A percentile compares a stretch with the other conserved stretches of the same genome.
Evolutionary conservation across 2,888 invertebrate genomes (phyloP).

Genomic region (Plebejus argus): DNA sequence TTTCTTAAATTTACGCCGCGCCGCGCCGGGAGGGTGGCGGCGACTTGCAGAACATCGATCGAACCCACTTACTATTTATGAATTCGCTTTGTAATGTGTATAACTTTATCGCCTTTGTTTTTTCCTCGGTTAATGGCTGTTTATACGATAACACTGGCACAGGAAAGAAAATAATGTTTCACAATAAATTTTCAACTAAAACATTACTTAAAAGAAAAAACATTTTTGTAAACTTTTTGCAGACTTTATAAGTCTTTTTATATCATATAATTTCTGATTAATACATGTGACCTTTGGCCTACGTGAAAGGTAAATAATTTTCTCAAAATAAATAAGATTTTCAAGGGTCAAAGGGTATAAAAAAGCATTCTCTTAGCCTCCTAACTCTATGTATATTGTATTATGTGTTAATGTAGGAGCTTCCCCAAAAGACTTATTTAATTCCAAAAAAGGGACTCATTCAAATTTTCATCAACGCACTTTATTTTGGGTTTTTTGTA

Average conservation of each 20-base stretch:
- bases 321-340: background rate
- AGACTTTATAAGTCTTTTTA: too few species aligned
- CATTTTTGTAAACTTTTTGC: too few species aligned
- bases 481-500: too few species aligned
- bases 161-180: slow-evolving; percentile 6
- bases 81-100: slow-evolving; percentile 40
- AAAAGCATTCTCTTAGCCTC: too few species aligned
- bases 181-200: slow-evolving; percentile 1
- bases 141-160: slow-evolving; percentile 9
- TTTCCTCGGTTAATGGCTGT: slow-evolving; percentile 22
- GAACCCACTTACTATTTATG: slow-evolving; percentile 51
- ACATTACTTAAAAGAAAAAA: too few species aligned
- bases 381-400: too few species aligned
- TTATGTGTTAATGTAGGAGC: too few species aligned
- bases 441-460: too few species aligned
- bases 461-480: too few species aligned
- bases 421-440: too few species aligned
- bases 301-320: background rate
- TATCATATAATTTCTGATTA: background rate
- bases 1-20: slow-evolving; percentile 76
- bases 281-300: background rate
- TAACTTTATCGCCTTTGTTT: slow-evolving; percentile 35
- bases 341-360: background rate
- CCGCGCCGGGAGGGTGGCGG: slow-evolving; percentile 50
- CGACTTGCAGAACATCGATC: slow-evolving; percentile 51